Evolutionary conservation across 2,113 vertebrate genomes (phyloP), one percentile per base, ranked within the genome.

Genomic region (Xiphophorus hellerii): DNA sequence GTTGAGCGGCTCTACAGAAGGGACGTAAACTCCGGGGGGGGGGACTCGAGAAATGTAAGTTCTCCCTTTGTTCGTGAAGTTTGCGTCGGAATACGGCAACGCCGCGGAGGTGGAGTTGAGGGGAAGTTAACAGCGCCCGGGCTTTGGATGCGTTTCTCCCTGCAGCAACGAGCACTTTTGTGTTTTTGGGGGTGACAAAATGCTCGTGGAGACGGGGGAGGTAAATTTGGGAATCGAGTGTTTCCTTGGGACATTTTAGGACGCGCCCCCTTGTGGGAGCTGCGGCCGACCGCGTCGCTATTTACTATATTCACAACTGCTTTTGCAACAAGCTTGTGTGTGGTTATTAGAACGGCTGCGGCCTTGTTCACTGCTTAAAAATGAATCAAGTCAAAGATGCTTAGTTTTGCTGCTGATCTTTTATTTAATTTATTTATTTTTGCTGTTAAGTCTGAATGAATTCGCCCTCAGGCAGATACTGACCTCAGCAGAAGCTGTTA

Each of bases 211-310:
- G 11, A 77, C 13, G 20, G 51, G 25, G 2, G 22, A 25, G 2
- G 25, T n/a, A 58, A 25, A 58, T 25, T 25, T 54, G 51, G 51
- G n/a, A n/a, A 54, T n/a, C 22, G 66, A 12, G 67, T 61, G 63
- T 78, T n/a, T 25, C 58, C 27, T 30, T 13, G 44, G 68, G 77
- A 73, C 64, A 63, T 76, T 68, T 87, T 66, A 39, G 60, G 60
- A 78, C 62, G 90, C 92, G 93, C 94, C 94, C 92, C 88, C 93
- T 92, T 87, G 93, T 90, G 94, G 93, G 79, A 62, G 30, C 9
- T 44, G 22, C 73, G 17, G 14, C 58, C n/a, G 15, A 22, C 62
- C n/a, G 27, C 10, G 63, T 64, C 71, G 30, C 42, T 62, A 27
- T 35, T 39, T 73, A 58, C 69, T 31, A 58, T 83, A 76, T 71